A percentile compares a stretch with the other conserved stretches of the same genome.
phyloP scores from a whole-genome alignment of 2,113 vertebrate genomes.

The Entomyzon cyanotis region DNA sequence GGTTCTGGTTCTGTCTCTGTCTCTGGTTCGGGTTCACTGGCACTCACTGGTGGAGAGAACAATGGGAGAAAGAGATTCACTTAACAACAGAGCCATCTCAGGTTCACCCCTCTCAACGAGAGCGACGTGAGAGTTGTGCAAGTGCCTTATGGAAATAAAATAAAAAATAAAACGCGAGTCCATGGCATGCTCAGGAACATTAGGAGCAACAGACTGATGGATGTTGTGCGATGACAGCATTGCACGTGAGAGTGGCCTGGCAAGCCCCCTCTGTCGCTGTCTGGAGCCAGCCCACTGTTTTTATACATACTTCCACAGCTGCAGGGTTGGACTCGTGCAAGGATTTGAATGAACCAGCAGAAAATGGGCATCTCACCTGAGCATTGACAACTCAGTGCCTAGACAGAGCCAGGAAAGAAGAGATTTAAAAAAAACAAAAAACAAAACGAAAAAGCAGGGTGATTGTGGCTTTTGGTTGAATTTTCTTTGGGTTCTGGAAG shows the following conservation, averaged over 20 bases:
- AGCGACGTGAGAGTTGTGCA: background rate
- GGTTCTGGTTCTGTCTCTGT: constrained; percentile 53
- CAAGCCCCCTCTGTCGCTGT: background rate
- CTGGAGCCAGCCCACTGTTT: background rate
- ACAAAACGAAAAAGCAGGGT: background rate
- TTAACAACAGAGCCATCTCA: background rate
- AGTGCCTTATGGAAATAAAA: constrained; percentile 27
- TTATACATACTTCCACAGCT: constrained; percentile 28
- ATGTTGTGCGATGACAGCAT: background rate
- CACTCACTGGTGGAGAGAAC: constrained; percentile 75
- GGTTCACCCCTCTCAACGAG: background rate
- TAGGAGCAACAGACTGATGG: background rate
- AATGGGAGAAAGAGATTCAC: constrained; percentile 64
- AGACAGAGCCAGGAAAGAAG: background rate
- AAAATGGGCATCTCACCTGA: constrained; percentile 6
- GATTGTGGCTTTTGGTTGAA: constrained; percentile 1
- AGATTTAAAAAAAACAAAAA: background rate
- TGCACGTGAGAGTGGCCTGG: background rate
- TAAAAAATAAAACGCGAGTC: background rate
- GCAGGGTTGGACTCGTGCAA: background rate
- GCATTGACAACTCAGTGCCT: background rate
- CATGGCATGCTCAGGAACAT: background rate
- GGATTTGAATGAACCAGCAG: background rate
- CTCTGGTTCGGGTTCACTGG: constrained; percentile 73
- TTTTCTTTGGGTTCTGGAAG: constrained; percentile 44